Evolutionary conservation across 2,888 invertebrate genomes (phyloP).

Genomic region (Mythimna loreyi): DNA sequence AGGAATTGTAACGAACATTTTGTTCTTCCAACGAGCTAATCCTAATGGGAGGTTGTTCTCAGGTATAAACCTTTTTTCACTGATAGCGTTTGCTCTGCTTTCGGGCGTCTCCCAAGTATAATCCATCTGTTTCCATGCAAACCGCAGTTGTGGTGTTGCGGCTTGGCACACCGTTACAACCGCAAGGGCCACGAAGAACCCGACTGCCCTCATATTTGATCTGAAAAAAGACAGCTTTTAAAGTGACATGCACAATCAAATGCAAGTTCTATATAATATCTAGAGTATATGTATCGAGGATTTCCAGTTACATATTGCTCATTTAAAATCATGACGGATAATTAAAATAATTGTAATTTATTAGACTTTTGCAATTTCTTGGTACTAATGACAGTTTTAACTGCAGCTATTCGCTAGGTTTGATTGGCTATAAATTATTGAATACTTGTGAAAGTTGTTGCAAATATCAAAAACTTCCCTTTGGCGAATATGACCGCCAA

Average conservation of each 20-base stretch:
- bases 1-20: slow-evolving; percentile 93
- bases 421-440: slow-evolving; percentile 19
- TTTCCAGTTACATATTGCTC: slow-evolving; percentile 38
- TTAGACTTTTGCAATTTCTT: slow-evolving; percentile 13
- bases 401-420: slow-evolving; percentile 14
- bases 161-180: slow-evolving; percentile 77
- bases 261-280: slow-evolving; percentile 13
- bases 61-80: slow-evolving; percentile 91
- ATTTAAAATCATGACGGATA: slow-evolving; percentile 39
- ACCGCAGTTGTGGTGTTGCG: slow-evolving; percentile 91
- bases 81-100: slow-evolving; percentile 91
- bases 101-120: slow-evolving; percentile 92
- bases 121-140: slow-evolving; percentile 93
- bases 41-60: slow-evolving; percentile 94
- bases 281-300: not conserved
- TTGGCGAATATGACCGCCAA: not conserved
- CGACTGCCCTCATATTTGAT: slow-evolving; percentile 75
- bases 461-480: slow-evolving; percentile 24
- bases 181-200: slow-evolving; percentile 75
- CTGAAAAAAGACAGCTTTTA: slow-evolving; percentile 63
- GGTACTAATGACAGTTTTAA: slow-evolving; percentile 32
- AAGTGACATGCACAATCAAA: not conserved
- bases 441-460: slow-evolving; percentile 24
- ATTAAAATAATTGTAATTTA: slow-evolving; percentile 43
- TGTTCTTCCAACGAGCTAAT: slow-evolving; percentile 93